Evolutionary conservation across 2,113 vertebrate genomes (phyloP), one percentile per base, ranked within the genome.

Genomic region (Dendropsophus ebraccatus): DNA sequence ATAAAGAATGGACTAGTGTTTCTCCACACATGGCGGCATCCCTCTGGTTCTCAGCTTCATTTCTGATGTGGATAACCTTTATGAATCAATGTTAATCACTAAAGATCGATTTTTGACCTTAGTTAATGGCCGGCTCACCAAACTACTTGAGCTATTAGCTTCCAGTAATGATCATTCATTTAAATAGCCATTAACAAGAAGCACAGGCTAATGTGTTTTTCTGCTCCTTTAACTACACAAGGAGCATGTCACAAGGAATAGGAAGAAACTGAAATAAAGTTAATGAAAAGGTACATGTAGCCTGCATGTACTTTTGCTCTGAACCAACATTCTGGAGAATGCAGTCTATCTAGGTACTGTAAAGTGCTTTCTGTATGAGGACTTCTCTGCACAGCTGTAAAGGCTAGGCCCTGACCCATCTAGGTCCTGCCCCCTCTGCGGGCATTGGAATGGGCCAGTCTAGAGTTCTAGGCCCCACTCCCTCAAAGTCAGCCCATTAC

Each of bases 91-190:
- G 65, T n/a, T 65, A 74, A 79, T 85, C 35, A 19, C 37, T 32
- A 28, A 35, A 35, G 70, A 87, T 81, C 52, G 25, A 87, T 81
- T 41, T 25, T 45, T 86, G 65, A 80, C 62, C 76, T 70, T n/a
- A 7, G 50, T 81, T 81, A 81, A 80, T 67, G 75, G 75, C 35
- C 10, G 13, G 5, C 45, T 70, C 41, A 37, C 50, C 73, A 81
- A 62, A 87, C n/a, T 62, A 45, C 67, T 62, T 32, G 45, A 72
- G 19, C 52, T 25, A 86, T 86, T 86, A 86, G 32, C 62, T 17
- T 25, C 47, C 67, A 41, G 45, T 72, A 62, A 58, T 47, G 69
- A 74, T 30, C 65, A 60, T 73, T 87, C 52, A 50, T 47, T 49
- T 65, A 72, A 86, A 23, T 54, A 10, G 62, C 23, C 65, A 47